Conservation (phyloP, 2,113 vertebrate species). For the Micromys minutus region DNA sequence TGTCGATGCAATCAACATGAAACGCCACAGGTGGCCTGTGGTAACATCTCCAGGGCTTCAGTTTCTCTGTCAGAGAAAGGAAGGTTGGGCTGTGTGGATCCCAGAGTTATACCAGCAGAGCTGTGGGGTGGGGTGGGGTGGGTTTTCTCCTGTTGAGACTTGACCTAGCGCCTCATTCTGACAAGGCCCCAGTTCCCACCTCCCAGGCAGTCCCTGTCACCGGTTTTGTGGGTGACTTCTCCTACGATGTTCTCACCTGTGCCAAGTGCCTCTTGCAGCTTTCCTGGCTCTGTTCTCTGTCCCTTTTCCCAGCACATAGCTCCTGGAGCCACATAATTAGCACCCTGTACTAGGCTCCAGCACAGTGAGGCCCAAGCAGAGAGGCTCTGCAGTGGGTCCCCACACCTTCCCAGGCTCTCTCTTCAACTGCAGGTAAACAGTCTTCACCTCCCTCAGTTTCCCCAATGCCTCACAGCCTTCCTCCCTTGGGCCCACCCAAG, state of each 20-base stretch:
- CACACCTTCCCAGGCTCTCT: neutral
- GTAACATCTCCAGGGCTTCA: accelerated
- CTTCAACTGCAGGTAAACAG: neutral
- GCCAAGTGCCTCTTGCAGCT: neutral
- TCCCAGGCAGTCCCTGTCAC: neutral
- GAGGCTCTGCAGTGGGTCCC: neutral
- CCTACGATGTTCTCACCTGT: accelerated
- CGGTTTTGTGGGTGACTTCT: neutral
- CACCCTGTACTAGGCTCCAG: too few relatives aligned
- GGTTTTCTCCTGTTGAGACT: neutral
- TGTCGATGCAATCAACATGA: too few relatives aligned
- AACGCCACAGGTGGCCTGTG: neutral
- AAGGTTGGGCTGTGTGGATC: neutral
- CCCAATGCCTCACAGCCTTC: neutral
- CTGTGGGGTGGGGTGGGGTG: neutral
- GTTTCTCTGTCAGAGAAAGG: neutral
- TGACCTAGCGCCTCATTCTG: neutral
- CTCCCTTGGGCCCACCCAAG: neutral
- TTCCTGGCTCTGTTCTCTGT: neutral
- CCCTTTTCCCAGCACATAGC: neutral
- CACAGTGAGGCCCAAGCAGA: neutral
- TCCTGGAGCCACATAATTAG: neutral
- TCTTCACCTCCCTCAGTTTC: neutral
- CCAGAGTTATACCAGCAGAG: too few relatives aligned
- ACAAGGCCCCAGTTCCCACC: neutral